Percentiles rank a stretch among this genome's conserved stretches.
These are phyloP conservation scores for Leucoraja erinaceus DNA, from an alignment of 2,113 vertebrate species.

Conservation along the genomic window DNA sequence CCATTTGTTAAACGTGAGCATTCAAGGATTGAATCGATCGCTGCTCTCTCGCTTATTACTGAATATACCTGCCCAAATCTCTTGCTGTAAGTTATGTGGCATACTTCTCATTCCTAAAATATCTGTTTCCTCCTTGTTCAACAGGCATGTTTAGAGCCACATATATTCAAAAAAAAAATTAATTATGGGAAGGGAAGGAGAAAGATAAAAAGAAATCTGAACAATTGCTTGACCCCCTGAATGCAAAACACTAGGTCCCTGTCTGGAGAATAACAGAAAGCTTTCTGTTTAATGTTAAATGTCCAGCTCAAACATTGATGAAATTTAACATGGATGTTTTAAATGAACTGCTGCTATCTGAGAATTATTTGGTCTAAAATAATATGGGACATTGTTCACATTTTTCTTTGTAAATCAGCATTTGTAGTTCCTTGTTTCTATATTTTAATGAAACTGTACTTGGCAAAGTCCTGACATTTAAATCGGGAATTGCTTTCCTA, in stretches of 20 bases:
- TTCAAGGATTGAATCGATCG: neutral
- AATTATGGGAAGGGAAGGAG: neutral
- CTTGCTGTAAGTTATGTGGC: neutral
- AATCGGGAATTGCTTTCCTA: neutral
- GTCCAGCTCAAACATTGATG: neutral
- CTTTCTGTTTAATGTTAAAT: neutral
- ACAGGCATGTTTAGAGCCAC: constrained; percentile 19
- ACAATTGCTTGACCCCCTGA: neutral
- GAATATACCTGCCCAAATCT: neutral
- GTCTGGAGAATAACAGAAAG: neutral
- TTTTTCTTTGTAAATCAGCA: no score
- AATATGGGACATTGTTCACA: neutral
- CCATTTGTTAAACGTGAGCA: neutral
- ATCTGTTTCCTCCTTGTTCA: constrained; percentile 20
- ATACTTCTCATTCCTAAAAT: constrained; percentile 31
- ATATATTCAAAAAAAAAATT: neutral
- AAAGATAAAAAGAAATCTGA: neutral
- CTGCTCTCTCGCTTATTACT: neutral
- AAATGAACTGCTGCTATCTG: neutral
- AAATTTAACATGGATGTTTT: neutral
- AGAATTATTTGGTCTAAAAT: neutral
- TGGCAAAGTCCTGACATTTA: neutral
- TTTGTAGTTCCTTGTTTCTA: no score
- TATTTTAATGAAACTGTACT: neutral
- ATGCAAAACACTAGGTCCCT: neutral